Percentiles rank a stretch among this genome's conserved stretches.
Conservation (phyloP, 2,888 invertebrate genomes). For the Aporophyla nigra region DNA sequence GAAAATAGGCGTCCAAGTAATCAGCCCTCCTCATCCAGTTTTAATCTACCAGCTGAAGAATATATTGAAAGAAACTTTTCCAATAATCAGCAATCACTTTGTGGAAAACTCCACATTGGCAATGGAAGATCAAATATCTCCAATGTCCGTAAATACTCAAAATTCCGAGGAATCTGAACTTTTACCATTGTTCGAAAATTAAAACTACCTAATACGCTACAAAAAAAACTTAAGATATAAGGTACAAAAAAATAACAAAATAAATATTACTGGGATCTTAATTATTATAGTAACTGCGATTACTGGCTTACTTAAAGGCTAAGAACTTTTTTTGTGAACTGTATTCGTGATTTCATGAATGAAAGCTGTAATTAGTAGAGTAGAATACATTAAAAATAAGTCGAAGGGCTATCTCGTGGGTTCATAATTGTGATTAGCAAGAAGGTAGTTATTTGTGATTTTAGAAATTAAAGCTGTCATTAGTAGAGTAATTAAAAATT, state of each 20-base stretch:
- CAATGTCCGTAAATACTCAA: constrained; percentile 34
- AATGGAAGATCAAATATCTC: constrained; percentile 38
- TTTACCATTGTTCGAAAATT: constrained; percentile 35
- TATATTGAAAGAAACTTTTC: constrained; percentile 43
- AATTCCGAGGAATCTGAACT: constrained; percentile 40
- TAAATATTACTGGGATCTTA: constrained; percentile 46
- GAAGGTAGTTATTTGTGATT: constrained; percentile 34
- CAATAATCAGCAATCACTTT: constrained; percentile 47
- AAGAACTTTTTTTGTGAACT: constrained; percentile 22
- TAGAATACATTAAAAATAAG: constrained; percentile 34
- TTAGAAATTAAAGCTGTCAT: constrained; percentile 36
- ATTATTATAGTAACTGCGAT: constrained; percentile 43
- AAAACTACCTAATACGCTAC: constrained; percentile 13
- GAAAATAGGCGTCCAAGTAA: constrained; percentile 45
- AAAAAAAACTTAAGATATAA: constrained; percentile 39
- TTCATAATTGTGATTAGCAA: constrained; percentile 28
- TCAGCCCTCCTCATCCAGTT: constrained; percentile 44
- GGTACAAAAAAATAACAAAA: constrained; percentile 43
- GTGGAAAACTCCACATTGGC: constrained; percentile 37
- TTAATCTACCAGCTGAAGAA: constrained; percentile 49
- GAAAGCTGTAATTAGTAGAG: constrained; percentile 39
- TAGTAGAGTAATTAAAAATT: constrained; percentile 31
- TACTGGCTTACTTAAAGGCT: constrained; percentile 30
- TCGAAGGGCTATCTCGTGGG: constrained; percentile 34
- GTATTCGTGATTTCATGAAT: constrained; percentile 36